Conservation (phyloP, 37 sponge, comb jelly and placozoan species). For the Bolinopsis microptera region DNA sequence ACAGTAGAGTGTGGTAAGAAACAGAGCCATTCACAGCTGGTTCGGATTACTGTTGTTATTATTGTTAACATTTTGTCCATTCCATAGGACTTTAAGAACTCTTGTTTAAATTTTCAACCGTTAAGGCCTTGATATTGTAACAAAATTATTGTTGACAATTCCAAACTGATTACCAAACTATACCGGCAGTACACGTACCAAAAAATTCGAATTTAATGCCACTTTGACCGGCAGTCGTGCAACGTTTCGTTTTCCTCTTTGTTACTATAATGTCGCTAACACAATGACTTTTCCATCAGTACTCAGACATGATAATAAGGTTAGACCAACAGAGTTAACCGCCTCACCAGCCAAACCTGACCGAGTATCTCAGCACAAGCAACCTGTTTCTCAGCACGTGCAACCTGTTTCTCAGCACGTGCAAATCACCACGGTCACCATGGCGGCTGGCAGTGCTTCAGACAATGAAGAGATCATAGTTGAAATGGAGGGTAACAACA, state of each 20-base stretch:
- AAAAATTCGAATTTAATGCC: too few relatives aligned
- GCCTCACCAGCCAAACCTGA: background rate
- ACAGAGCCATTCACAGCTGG: too few relatives aligned
- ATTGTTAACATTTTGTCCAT: too few relatives aligned
- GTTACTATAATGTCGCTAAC: too few relatives aligned
- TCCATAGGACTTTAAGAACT: background rate
- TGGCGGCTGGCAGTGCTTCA: background rate
- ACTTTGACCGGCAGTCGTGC: too few relatives aligned
- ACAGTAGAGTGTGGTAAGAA: too few relatives aligned
- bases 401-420: background rate
- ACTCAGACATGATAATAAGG: background rate
- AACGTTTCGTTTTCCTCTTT: too few relatives aligned
- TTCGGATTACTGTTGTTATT: too few relatives aligned
- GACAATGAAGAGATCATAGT: conserved; percentile 13
- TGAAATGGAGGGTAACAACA: background rate
- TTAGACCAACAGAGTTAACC: background rate
- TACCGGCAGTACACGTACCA: background rate
- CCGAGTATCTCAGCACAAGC: too few relatives aligned
- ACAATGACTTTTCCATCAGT: background rate
- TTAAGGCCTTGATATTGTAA: too few relatives aligned
- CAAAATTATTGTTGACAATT: background rate
- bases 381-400: background rate
- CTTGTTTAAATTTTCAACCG: background rate
- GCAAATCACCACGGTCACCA: background rate
- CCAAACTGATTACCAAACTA: background rate